These are phyloP conservation scores for Heterochromis multidens DNA, from an alignment of 2,113 vertebrate genomes.

Conservation along the genomic window DNA sequence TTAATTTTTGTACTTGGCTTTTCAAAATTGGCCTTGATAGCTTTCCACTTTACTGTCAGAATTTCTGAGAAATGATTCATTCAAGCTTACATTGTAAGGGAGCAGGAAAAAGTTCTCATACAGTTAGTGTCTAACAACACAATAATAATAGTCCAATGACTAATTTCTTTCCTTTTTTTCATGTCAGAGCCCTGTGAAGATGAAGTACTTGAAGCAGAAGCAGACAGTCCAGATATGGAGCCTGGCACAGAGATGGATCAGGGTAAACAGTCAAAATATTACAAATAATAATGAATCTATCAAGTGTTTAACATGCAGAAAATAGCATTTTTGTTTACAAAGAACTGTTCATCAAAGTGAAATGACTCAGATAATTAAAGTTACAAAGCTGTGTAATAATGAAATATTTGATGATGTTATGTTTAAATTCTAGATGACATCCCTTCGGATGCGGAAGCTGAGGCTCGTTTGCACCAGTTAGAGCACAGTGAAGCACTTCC, in stretches of 20 bases:
- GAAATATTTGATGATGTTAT: neutral
- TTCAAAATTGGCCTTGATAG: neutral
- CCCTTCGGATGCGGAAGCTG: conserved; percentile 86
- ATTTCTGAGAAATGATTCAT: neutral
- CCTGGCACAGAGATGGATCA: conserved; percentile 90
- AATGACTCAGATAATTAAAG: neutral
- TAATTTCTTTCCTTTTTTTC: conserved; percentile 14
- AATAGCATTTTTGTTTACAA: neutral
- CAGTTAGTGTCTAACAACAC: neutral
- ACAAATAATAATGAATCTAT: neutral
- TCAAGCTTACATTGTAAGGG: neutral
- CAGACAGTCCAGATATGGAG: conserved; percentile 83
- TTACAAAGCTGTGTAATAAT: neutral
- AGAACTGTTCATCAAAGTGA: neutral
- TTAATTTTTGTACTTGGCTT: neutral
- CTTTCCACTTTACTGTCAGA: neutral
- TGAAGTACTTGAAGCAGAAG: conserved; percentile 83
- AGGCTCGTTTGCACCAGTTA: conserved; percentile 72
- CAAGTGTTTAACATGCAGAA: neutral
- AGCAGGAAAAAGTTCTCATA: neutral
- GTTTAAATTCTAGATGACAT: conserved; percentile 79
- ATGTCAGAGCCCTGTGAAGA: conserved; percentile 82
- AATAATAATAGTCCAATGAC: neutral
- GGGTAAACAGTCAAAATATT: conserved; percentile 68
- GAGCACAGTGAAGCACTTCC: conserved; percentile 19